A percentile compares a stretch with the other conserved stretches of the same genome.
Evolutionary conservation across 1,140 invertebrate species (phyloP).

Genomic region (Goniozus legneri): DNA sequence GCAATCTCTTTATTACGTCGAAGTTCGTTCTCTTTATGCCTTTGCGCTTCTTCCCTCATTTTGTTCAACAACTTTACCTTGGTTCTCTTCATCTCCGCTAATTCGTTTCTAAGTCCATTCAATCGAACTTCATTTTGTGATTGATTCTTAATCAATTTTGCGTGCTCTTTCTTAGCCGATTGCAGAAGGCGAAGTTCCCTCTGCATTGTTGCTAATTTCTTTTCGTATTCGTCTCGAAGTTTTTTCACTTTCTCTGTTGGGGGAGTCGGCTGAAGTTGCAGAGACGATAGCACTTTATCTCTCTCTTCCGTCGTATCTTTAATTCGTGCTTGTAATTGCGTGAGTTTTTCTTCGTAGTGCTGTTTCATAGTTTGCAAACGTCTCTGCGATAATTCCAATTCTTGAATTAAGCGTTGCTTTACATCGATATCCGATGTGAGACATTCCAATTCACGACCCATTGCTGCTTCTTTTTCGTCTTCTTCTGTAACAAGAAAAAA

Average conservation of each 20-base stretch:
- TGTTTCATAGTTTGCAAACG: conserved; percentile 77
- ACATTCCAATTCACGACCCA: conserved; percentile 71
- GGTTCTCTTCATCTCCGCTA: conserved; percentile 82
- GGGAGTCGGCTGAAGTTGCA: conserved; percentile 54
- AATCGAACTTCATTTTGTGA: conserved; percentile 82
- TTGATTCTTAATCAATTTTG: conserved; percentile 76
- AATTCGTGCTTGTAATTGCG: conserved; percentile 82
- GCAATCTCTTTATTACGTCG: conserved; percentile 76
- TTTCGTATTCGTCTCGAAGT: conserved; percentile 88
- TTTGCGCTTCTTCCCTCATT: conserved; percentile 86
- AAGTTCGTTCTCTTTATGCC: conserved; percentile 75
- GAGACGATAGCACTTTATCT: conserved; percentile 82
- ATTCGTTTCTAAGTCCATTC: conserved; percentile 72
- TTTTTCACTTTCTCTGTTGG: conserved; percentile 79
- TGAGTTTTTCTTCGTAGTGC: conserved; percentile 94
- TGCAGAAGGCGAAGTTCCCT: conserved; percentile 85
- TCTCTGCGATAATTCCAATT: conserved; percentile 84
- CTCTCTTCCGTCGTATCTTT: conserved; percentile 87
- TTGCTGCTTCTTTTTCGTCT: conserved; percentile 52
- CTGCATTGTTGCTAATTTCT: conserved; percentile 78
- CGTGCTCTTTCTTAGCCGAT: conserved; percentile 85
- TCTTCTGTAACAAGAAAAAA: conserved; percentile 51
- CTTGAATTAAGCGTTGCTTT: conserved; percentile 90
- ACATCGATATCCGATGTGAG: conserved; percentile 88
- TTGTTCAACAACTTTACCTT: conserved; percentile 91